Evolutionary conservation across 2,113 vertebrate species (phyloP).

Genomic region (Ammodytes dubius): DNA sequence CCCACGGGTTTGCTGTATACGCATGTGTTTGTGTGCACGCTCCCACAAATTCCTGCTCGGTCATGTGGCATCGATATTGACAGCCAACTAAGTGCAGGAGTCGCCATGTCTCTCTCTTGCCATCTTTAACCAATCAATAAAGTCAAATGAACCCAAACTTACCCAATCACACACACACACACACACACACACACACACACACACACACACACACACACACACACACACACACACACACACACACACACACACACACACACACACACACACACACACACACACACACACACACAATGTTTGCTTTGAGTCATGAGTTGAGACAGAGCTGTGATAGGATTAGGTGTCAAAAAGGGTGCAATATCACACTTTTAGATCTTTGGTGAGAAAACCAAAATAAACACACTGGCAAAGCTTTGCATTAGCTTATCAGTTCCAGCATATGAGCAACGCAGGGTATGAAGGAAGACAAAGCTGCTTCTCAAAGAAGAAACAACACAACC

Average conservation of each 20-base stretch:
- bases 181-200: not conserved
- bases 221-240: slow-evolving; percentile 11
- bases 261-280: slow-evolving; percentile 10
- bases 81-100: slow-evolving; percentile 30
- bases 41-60: slow-evolving; percentile 58
- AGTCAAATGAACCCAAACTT: not conserved
- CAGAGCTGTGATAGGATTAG: slow-evolving; percentile 6
- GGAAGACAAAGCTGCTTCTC: accelerated
- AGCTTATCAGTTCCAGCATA: not conserved
- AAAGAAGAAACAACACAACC: not conserved
- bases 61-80: slow-evolving; percentile 56
- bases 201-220: slow-evolving; percentile 3
- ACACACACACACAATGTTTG: slow-evolving; percentile 6
- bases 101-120: slow-evolving; percentile 17
- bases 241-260: slow-evolving; percentile 1
- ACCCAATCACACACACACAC: not conserved
- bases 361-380: slow-evolving; percentile 6
- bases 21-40: not conserved
- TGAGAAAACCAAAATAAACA: slow-evolving; percentile 5
- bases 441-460: not conserved
- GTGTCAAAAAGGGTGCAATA: slow-evolving; percentile 20
- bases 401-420: not conserved
- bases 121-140: slow-evolving; percentile 43
- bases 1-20: not conserved
- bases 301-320: not conserved